phyloP scores from a whole-genome alignment of 2,797 vertebrate genomes.

The Lutjanus campechanus region DNA sequence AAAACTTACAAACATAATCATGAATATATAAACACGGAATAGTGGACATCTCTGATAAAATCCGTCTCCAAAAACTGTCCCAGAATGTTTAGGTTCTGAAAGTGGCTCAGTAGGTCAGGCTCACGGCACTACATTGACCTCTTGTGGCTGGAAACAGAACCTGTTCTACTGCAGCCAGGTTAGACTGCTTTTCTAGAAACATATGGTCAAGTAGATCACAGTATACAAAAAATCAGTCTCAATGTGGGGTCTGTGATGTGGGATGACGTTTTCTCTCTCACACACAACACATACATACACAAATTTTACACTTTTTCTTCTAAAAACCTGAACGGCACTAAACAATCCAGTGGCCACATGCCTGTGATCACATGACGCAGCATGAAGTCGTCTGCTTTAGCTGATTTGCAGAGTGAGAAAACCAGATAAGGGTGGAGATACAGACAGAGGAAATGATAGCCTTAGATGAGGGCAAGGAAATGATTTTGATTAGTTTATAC shows the following conservation, averaged over 20 bases:
- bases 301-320: neutral
- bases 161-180: conserved; percentile 4
- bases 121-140: conserved; percentile 59
- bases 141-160: conserved; percentile 66
- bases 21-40: neutral
- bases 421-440: conserved; percentile 7
- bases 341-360: conserved; percentile 5
- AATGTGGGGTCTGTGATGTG: neutral
- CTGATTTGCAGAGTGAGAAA: conserved; percentile 10
- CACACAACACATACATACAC: neutral
- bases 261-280: neutral
- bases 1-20: no score
- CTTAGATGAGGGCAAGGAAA: conserved; percentile 38
- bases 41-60: neutral
- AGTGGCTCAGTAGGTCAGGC: conserved; percentile 13
- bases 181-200: neutral
- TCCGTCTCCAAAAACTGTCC: neutral
- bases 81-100: neutral
- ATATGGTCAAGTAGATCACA: neutral
- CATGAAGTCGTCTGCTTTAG: conserved; percentile 8
- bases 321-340: neutral
- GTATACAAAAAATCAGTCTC: neutral
- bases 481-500: conserved; percentile 37
- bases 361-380: conserved; percentile 10
- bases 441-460: conserved; percentile 20